Evolutionary conservation across 2,888 invertebrate species (phyloP).

Genomic region (Spodoptera exigua): DNA sequence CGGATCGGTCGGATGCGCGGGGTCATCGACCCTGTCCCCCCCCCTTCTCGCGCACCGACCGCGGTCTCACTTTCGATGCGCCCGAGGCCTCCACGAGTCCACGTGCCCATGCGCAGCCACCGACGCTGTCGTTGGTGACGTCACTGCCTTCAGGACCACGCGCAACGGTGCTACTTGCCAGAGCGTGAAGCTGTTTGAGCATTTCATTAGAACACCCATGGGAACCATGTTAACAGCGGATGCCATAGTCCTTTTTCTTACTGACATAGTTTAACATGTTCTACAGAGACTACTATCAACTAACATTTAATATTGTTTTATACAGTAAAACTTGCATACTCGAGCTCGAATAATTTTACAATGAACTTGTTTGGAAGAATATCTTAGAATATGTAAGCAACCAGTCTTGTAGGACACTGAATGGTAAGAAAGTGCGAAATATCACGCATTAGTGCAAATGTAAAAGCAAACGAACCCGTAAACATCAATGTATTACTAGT

Average conservation of each 20-base stretch:
- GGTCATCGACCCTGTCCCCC: constrained; percentile 79
- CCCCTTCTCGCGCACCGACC: constrained; percentile 66
- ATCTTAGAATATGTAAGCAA: constrained; percentile 9
- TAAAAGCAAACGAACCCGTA: constrained; percentile 66
- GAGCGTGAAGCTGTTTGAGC: constrained; percentile 79
- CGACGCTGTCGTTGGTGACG: constrained; percentile 78
- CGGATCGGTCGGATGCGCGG: constrained; percentile 85
- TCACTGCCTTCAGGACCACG: constrained; percentile 77
- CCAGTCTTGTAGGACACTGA: constrained; percentile 44
- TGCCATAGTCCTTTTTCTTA: constrained; percentile 62
- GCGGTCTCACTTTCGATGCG: constrained; percentile 87
- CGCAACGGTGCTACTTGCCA: constrained; percentile 72
- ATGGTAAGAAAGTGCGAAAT: constrained; percentile 83
- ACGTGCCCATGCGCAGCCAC: constrained; percentile 82
- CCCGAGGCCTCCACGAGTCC: constrained; percentile 81
- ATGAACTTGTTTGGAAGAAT: constrained; percentile 7
- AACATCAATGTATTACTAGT: constrained; percentile 37
- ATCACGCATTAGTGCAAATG: constrained; percentile 76
- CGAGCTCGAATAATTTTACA: not conserved
- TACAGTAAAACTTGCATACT: no score
- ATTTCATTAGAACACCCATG: constrained; percentile 79
- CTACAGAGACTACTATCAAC: constrained; percentile 12
- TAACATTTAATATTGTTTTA: constrained; percentile 2
- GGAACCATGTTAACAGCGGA: constrained; percentile 74
- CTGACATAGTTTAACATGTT: constrained; percentile 61